A percentile compares a stretch with the other conserved stretches of the same genome.
These are phyloP conservation scores for Pteria penguin DNA, from an alignment of 2,888 invertebrate species.

Conservation along the genomic window DNA sequence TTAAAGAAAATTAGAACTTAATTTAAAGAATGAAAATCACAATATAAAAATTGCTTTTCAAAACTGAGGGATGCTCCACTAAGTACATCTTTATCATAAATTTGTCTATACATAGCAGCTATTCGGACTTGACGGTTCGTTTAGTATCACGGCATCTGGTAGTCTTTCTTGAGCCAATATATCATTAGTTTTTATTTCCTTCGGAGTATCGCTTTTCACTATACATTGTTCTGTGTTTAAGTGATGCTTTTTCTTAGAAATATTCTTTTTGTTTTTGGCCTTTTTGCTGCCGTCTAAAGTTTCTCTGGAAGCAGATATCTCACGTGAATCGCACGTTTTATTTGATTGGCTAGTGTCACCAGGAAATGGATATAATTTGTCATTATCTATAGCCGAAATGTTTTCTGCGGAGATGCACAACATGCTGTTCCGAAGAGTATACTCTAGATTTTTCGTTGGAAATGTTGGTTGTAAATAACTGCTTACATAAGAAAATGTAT, in stretches of 20 bases:
- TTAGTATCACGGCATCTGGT: neutral
- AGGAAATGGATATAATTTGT: slow-evolving; percentile 28
- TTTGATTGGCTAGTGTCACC: neutral
- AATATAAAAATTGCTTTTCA: no score
- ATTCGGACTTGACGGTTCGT: neutral
- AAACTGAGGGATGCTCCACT: no score
- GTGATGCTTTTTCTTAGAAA: neutral
- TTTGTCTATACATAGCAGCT: neutral
- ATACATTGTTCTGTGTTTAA: no score
- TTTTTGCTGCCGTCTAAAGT: neutral
- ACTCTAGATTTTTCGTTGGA: slow-evolving; percentile 28
- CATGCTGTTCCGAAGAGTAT: slow-evolving; percentile 17
- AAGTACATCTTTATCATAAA: neutral
- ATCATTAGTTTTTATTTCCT: no score
- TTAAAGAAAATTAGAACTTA: no score
- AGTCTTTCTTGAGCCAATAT: no score
- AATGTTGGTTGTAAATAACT: slow-evolving; percentile 54
- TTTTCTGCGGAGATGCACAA: slow-evolving; percentile 15
- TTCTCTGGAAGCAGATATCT: neutral
- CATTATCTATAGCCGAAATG: slow-evolving; percentile 32
- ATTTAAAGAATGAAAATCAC: no score
- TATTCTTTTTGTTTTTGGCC: neutral
- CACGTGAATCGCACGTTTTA: neutral
- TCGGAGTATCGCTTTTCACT: no score
- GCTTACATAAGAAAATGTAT: slow-evolving; percentile 66